These are phyloP conservation scores for Cyclargus thomasi DNA, from an alignment of 1,140 invertebrate species.

Conservation along the genomic window DNA sequence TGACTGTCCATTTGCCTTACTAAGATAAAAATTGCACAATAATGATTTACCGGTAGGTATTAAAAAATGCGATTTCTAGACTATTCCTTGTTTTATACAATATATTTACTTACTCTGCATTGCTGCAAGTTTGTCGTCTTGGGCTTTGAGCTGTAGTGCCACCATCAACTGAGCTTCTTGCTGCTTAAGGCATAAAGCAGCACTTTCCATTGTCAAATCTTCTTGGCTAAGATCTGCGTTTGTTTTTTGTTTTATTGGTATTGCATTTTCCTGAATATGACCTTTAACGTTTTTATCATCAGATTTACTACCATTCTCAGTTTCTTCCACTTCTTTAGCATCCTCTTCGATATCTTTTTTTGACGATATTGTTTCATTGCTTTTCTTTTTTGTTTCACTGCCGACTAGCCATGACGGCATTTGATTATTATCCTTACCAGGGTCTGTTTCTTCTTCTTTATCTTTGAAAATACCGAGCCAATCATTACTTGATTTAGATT, in stretches of 20 bases:
- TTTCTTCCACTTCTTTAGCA: slow-evolving; percentile 1
- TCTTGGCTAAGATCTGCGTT: slow-evolving; percentile 36
- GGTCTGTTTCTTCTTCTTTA: slow-evolving; percentile 38
- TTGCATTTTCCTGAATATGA: not conserved
- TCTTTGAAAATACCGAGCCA: slow-evolving; percentile 68
- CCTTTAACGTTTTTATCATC: slow-evolving; percentile 23
- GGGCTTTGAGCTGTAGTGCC: slow-evolving; percentile 68
- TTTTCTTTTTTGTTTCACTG: slow-evolving; percentile 46
- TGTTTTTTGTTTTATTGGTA: not conserved
- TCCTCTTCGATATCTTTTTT: slow-evolving; percentile 22
- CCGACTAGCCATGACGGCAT: slow-evolving; percentile 63
- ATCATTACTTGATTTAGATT: slow-evolving; percentile 53
- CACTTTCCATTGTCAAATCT: slow-evolving; percentile 59
- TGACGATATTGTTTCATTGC: slow-evolving; percentile 27
- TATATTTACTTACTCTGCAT: slow-evolving; percentile 54
- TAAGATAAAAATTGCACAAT: slow-evolving; percentile 24
- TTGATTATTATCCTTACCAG: slow-evolving; percentile 37
- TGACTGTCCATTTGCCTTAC: slow-evolving; percentile 66
- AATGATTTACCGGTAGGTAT: too few species aligned
- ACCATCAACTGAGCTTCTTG: slow-evolving; percentile 71
- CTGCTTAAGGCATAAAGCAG: slow-evolving; percentile 65
- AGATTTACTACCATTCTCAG: slow-evolving; percentile 10
- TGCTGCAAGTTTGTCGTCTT: slow-evolving; percentile 68
- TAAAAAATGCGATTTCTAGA: too few species aligned
- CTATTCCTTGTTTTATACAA: too few species aligned